Base-by-base conservation (phyloP, 2,113 vertebrate genomes). In the Syngnathoides biaculeatus region DNA sequence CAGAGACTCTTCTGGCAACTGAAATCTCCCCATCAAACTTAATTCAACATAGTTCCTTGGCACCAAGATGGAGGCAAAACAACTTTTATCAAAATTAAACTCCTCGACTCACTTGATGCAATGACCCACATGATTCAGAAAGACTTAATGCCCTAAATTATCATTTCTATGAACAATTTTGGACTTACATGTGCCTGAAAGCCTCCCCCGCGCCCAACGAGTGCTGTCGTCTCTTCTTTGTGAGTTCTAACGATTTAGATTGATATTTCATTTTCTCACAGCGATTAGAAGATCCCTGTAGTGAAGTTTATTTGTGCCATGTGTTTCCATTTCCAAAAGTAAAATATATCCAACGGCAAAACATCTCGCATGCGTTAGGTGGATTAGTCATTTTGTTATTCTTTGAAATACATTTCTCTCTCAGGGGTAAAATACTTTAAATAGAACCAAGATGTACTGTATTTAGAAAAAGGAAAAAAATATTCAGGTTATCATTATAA, bases 101-200 rank as follows among this genome's bases (percentile, higher is more conserved):
- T 35, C 30, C 30, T 35, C 30, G 6, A 35, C 30, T 35, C 30
- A 35, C 30, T 35, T 35, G 30, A 19, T 47, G 15, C 15, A 17
- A 14, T 45, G 1, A 13, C 4, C 13, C 43, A 45, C 12, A 14
- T 45, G 43, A 19, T 47, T 47, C 45, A 19, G 3, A 47, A 5
- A 74, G 14, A 53, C 70, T 73, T 63, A 75, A 64, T 66, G 60
- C 56, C 68, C n/a, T 26, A 47, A 52, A 75, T 69, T 68, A 73
- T 52, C 35, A 56, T 19, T 71, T 72, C 78, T 60, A 30, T 45
- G 70, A 78, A 75, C 50, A 35, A n/a, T 58, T 71, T 73, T 78
- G 43, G 43, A 45, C 43, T 43, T 43, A 14, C 42, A 43, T 6
- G 30, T 15, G 48, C 48, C 48, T 52, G 10, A 52, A 52, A 22